Evolutionary conservation across 2,113 vertebrate species (phyloP), one percentile per base, ranked within the genome.

Genomic region (Oriolus oriolus): DNA sequence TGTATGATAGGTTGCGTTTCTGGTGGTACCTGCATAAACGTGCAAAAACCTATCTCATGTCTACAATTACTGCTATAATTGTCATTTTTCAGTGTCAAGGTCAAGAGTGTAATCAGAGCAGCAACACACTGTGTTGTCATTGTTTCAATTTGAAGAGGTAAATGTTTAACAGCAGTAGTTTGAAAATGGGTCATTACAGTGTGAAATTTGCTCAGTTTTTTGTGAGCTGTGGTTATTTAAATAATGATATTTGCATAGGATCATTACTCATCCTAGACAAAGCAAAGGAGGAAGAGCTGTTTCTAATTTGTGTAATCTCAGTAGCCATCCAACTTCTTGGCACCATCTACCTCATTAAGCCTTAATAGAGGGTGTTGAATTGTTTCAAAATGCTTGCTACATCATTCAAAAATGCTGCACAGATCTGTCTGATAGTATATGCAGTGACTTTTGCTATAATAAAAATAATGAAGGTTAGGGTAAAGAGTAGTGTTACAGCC

Each of bases 301-400:
- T 91, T 95, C 94, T 95, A 76, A 86, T 96, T 94, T 88, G 53
- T 91, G 52, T 87, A 76, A 76, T 88, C 85, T 96, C 87, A 71
- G 76, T 92, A 94, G 74, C 87, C 56, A 33, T 90, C 60, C 53
- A 84, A 56, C 24, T 86, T 21, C 44, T 83, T 88, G 91, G 66
- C 84, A 89, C 68, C 37, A 28, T 91, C 70, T 84, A 21, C 78
- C 64, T 83, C 74, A 93, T 92, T 90, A 95, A 82, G 50, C 16
- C 20, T 41, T 89, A 87, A 86, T 10, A 88, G 60, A 75, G 68
- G 21, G 8, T 94, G 37, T 57, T 86, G 60, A 93, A 44, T 95
- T 89, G 66, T 93, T 94, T 79, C 71, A 92, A 41, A 35, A 71
- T 11, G 23, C 42, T 96, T 90, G 23, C 57, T 93, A 12, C 77